Evolutionary conservation across 2,797 vertebrate species (phyloP).

Genomic region (Lithobates sylvaticus): DNA sequence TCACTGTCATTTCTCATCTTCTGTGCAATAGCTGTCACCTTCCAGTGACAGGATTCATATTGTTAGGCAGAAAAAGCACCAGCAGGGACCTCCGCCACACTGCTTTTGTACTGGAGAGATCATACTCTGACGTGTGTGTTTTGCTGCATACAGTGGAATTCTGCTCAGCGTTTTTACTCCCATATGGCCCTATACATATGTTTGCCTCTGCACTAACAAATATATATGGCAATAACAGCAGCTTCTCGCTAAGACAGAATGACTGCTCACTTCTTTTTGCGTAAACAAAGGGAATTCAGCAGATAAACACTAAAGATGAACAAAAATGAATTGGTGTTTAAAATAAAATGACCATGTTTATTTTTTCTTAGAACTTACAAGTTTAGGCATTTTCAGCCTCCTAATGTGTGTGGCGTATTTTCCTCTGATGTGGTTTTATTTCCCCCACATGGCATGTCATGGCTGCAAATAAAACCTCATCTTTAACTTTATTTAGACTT

Average conservation of each 20-base stretch:
- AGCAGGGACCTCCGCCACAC: constrained; percentile 9
- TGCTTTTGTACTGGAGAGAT: constrained; percentile 6
- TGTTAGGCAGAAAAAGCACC: constrained; percentile 3
- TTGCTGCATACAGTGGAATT: constrained; percentile 1
- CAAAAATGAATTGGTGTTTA: constrained; percentile 49
- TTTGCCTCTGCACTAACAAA: constrained; percentile 42
- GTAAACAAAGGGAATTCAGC: constrained; percentile 37
- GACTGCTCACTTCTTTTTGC: constrained; percentile 36
- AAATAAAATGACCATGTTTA: constrained; percentile 47
- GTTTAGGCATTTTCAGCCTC: constrained; percentile 47
- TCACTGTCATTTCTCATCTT: constrained; percentile 6
- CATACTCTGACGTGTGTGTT: neutral
- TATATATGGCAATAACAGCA: constrained; percentile 46
- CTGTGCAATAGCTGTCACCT: constrained; percentile 2
- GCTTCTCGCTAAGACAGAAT: neutral
- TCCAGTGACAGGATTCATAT: constrained; percentile 20
- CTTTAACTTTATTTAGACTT: constrained; percentile 59
- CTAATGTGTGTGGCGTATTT: constrained; percentile 29
- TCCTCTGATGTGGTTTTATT: constrained; percentile 39
- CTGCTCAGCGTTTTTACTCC: neutral
- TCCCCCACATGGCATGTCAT: constrained; percentile 44
- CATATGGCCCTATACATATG: constrained; percentile 33
- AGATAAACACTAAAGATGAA: constrained; percentile 27
- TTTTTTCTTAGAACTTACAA: constrained; percentile 53
- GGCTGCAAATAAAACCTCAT: constrained; percentile 53